Evolutionary conservation across 2,797 vertebrate species (phyloP), one percentile per base, ranked within the genome.

Genomic region (Falco peregrinus): DNA sequence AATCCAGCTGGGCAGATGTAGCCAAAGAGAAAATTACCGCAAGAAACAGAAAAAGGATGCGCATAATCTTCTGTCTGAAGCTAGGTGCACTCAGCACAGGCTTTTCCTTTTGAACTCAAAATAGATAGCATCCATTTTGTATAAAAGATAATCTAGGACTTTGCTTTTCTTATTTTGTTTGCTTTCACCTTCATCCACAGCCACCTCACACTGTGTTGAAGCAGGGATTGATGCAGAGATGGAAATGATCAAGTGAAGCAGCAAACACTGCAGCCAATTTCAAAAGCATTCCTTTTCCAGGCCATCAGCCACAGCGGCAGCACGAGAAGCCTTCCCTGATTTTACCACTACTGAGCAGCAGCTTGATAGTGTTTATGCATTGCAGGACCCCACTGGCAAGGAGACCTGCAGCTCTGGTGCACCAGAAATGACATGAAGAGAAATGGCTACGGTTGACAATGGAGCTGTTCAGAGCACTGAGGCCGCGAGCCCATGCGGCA

Each of bases 221-320:
- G 71, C 0, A 0, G 19, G 57, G 82, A 71, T 39, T 65, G 88
- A 54, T 69, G 79, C 43, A 59, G 83, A 95, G 69, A 93, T 89
- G 93, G 96, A 97, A 97, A 95, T 57, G 84, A 95, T 95, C 94
- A 95, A 85, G 61, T 15, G 51, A 65, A 89, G 83, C 54, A 79
- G 84, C 6, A 4, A 93, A 75, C 1, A 9, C 45, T 0, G 0
- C 73, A 95, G 85, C 39, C 70, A 29, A 48, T 96, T 90, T 95
- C 91, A 93, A 96, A 71, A 89, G 86, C 87, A 73, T 92, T 94
- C 96, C 87, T 94, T 96, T 93, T 92, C 95, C 97, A 96, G 97
- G 83, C 95, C 97, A 95, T 86, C 13, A 50, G 90, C 87, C 31
- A 13, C 93, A 82, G 68, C 61, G 71, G 71, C 89, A 71, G 85